These are phyloP conservation scores for Rhingia rostrata DNA, from an alignment of 2,888 invertebrate species.

Conservation along the genomic window DNA sequence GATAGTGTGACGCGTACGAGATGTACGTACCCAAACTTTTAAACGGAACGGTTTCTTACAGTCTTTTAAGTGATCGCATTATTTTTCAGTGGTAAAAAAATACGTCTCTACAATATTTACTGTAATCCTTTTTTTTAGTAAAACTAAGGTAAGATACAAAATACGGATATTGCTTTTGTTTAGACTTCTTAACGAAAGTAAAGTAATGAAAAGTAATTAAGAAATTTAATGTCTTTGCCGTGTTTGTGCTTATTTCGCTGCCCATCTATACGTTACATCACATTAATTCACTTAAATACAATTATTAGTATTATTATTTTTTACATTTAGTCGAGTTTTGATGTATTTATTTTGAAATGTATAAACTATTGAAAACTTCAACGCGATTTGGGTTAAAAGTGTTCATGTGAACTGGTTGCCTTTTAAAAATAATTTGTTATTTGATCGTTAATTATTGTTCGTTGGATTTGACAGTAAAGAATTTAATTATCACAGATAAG, in stretches of 20 bases:
- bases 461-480: slow-evolving; percentile 62
- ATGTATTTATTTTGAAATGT: slow-evolving; percentile 37
- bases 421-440: slow-evolving; percentile 67
- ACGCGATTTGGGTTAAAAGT: slow-evolving; percentile 65
- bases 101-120: no score
- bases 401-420: slow-evolving; percentile 71
- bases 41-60: no score
- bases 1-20: no score
- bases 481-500: slow-evolving; percentile 23
- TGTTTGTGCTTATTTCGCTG: slow-evolving; percentile 5
- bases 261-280: neutral
- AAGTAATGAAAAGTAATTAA: no score
- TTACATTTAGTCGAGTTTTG: slow-evolving; percentile 22
- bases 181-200: no score
- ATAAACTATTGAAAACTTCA: slow-evolving; percentile 37
- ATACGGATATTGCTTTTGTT: no score
- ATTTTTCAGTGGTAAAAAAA: no score
- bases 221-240: neutral
- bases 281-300: neutral
- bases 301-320: slow-evolving; percentile 1
- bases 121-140: no score
- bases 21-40: no score
- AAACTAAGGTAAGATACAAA: no score
- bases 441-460: slow-evolving; percentile 63
- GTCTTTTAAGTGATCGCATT: no score